Percentiles rank a stretch among this genome's conserved stretches.
These are phyloP conservation scores for Morone chrysops DNA, from an alignment of 2,113 vertebrate genomes.

Conservation along the genomic window DNA sequence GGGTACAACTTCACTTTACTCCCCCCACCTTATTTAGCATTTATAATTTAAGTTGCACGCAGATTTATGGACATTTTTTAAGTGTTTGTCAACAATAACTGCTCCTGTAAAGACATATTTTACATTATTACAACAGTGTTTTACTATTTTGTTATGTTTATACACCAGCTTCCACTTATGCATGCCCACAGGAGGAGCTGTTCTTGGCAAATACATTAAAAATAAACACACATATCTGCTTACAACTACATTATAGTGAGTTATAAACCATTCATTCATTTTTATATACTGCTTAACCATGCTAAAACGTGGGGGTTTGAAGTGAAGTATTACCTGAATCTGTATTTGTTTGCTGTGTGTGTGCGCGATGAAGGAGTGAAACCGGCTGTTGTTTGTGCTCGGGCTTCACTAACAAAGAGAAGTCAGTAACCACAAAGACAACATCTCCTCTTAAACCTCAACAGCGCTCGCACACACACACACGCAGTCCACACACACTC, in stretches of 20 bases:
- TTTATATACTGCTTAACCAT: constrained; percentile 5
- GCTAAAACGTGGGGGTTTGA: not conserved
- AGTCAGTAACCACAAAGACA: constrained; percentile 70
- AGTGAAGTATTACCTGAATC: constrained; percentile 45
- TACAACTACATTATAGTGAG: constrained; percentile 20
- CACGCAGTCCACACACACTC: constrained; percentile 2
- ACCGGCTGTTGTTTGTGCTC: constrained; percentile 65
- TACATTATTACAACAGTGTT: not conserved
- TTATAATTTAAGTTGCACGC: not conserved
- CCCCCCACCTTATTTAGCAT: not conserved
- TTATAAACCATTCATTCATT: constrained; percentile 13
- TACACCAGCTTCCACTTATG: not conserved
- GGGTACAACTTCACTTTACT: constrained; percentile 27
- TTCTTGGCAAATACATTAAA: not conserved
- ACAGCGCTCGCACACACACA: constrained; percentile 42
- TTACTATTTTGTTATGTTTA: not conserved
- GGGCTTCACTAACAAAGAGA: constrained; percentile 61
- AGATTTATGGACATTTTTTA: not conserved
- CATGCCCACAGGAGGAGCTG: not conserved
- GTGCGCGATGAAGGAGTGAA: constrained; percentile 27
- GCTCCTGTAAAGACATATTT: too few species aligned
- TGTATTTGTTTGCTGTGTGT: constrained; percentile 32
- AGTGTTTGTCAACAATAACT: not conserved
- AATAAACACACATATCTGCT: not conserved
- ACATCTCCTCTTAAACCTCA: constrained; percentile 60